These are phyloP conservation scores for Ictalurus punctatus DNA, from an alignment of 2,113 vertebrate genomes.

Conservation along the genomic window DNA sequence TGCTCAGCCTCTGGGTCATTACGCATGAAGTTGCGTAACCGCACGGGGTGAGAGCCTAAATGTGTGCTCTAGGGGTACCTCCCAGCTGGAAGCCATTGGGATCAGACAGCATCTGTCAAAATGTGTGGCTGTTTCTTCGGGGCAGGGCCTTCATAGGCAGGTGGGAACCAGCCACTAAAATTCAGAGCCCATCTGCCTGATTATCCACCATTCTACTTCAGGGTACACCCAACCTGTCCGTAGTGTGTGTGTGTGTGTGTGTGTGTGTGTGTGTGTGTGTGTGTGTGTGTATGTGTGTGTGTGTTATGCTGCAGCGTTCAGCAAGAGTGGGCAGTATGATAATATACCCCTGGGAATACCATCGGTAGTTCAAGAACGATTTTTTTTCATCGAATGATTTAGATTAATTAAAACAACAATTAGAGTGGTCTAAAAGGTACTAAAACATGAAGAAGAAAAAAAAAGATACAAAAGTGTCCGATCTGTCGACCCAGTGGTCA, in stretches of 20 bases:
- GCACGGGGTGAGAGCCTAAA: constrained; percentile 5
- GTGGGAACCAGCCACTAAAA: constrained; percentile 1
- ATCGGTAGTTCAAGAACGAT: not conserved
- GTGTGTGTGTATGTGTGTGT: not conserved
- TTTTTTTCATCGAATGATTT: not conserved
- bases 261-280: too few species aligned
- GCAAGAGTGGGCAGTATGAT: not conserved
- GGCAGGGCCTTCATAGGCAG: not conserved
- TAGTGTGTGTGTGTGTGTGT: not conserved
- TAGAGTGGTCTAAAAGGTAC: not conserved
- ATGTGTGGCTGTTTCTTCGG: constrained; percentile 6
- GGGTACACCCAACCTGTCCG: not conserved
- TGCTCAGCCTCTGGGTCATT: constrained; percentile 9
- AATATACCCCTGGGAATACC: not conserved
- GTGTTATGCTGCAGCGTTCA: not conserved
- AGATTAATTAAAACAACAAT: not conserved
- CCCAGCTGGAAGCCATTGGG: constrained; percentile 23
- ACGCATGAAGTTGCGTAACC: constrained; percentile 12
- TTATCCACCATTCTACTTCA: not conserved
- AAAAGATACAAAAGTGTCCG: not conserved
- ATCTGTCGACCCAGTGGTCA: not conserved
- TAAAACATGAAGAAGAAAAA: not conserved
- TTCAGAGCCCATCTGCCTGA: constrained; percentile 11
- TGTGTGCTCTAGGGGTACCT: constrained; percentile 24
- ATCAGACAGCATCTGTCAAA: constrained; percentile 43